Conservation (phyloP, 2,888 invertebrate genomes). For the Phasia obesa region DNA sequence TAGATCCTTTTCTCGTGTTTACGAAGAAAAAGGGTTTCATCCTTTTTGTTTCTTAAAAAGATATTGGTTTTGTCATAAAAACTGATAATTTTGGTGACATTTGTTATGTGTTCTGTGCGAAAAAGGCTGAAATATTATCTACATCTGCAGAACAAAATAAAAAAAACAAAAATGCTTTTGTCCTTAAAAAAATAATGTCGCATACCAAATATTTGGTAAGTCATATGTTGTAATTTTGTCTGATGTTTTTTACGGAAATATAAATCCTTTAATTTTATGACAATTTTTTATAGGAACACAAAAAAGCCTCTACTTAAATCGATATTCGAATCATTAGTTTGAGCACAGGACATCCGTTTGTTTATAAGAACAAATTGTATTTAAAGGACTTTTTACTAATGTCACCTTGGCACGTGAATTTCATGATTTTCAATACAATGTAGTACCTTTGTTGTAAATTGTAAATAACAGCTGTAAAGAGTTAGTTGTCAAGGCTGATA, state of each 20-base stretch:
- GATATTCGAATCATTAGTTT: conserved; percentile 39
- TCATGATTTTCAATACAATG: background rate
- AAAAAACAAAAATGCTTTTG: conserved; percentile 10
- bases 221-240: conserved; percentile 55
- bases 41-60: conserved; percentile 16
- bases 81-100: conserved; percentile 22
- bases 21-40: conserved; percentile 28
- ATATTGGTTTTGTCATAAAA: too few relatives aligned
- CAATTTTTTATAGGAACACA: conserved; percentile 15
- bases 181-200: conserved; percentile 18
- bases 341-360: conserved; percentile 57
- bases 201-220: background rate
- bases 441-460: background rate
- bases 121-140: background rate
- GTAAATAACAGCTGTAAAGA: conserved; percentile 55
- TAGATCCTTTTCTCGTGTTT: conserved; percentile 17
- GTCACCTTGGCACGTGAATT: conserved; percentile 64
- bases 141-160: conserved; percentile 43
- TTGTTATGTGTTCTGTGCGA: background rate
- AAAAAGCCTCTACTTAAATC: background rate
- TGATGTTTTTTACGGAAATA: conserved; percentile 50
- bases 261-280: conserved; percentile 62
- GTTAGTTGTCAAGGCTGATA: conserved; percentile 41
- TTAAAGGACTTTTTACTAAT: conserved; percentile 27
- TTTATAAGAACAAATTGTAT: background rate